Conservation (phyloP, 2,888 invertebrate species). For the Litoditis marina region DNA sequence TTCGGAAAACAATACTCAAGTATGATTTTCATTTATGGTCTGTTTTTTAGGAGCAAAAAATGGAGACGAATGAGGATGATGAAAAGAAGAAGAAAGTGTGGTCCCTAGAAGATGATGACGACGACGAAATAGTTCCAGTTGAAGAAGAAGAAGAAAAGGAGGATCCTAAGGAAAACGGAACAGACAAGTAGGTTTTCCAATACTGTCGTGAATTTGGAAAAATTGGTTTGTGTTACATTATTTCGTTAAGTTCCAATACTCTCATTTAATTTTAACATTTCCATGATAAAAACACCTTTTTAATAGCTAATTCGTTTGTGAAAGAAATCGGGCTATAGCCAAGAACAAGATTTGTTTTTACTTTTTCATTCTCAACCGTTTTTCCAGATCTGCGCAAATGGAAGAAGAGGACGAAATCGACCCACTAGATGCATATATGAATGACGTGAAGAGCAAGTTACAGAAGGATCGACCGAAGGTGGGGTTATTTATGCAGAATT, state of each 20-base stretch:
- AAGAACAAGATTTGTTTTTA: not conserved
- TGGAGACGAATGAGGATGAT: not conserved
- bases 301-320: no score
- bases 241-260: not conserved
- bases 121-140: slow-evolving; percentile 14
- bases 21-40: no score
- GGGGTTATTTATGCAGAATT: not conserved
- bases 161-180: slow-evolving; percentile 4
- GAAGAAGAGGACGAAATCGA: slow-evolving; percentile 78
- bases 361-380: not conserved
- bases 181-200: not conserved
- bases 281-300: no score
- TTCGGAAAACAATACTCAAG: no score
- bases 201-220: not conserved
- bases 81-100: slow-evolving; percentile 79
- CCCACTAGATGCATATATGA: slow-evolving; percentile 96
- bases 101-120: slow-evolving; percentile 79
- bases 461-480: slow-evolving; percentile 10
- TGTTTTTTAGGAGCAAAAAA: no score
- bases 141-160: slow-evolving; percentile 23
- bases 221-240: not conserved
- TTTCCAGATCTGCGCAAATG: slow-evolving; percentile 17
- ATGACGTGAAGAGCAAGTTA: slow-evolving; percentile 27
- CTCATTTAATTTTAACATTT: no score
- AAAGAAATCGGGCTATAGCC: no score